Evolutionary conservation across 2,888 invertebrate species (phyloP).

Genomic region (Eilema caniola): DNA sequence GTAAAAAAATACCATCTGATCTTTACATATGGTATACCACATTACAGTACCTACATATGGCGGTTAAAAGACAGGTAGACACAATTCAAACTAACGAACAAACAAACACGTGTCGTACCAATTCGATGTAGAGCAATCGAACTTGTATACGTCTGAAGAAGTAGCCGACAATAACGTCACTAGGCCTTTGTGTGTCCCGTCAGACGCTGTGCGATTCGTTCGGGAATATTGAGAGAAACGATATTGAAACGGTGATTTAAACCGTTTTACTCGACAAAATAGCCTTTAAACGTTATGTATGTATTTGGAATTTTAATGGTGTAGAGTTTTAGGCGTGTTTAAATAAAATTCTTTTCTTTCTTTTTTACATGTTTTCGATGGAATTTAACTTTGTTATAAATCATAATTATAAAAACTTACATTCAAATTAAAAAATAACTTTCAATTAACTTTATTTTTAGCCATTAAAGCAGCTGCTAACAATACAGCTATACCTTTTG

Average conservation of each 20-base stretch:
- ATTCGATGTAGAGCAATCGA: slow-evolving; percentile 28
- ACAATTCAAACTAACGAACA: not conserved
- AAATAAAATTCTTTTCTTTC: no score
- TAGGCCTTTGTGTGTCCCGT: slow-evolving; percentile 42
- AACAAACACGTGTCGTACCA: slow-evolving; percentile 30
- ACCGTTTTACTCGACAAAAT: not conserved
- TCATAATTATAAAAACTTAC: no score
- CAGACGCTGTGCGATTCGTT: slow-evolving; percentile 22
- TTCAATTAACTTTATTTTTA: not conserved
- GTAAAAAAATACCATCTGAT: no score
- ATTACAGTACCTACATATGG: no score
- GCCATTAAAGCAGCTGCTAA: not conserved
- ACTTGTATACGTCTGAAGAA: slow-evolving; percentile 33
- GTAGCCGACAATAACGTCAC: slow-evolving; percentile 37
- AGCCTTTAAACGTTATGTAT: no score
- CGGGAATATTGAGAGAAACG: slow-evolving; percentile 19
- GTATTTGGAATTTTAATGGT: no score
- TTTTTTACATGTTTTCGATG: no score
- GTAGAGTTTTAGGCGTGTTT: no score
- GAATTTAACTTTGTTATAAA: no score
- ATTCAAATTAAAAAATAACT: not conserved
- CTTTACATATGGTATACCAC: no score
- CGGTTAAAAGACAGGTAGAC: no score
- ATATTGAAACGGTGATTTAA: slow-evolving; percentile 16
- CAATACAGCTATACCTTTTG: not conserved